Percentiles rank a stretch among this genome's conserved stretches.
Conservation (phyloP, 2,797 vertebrate species). For the Spizella passerina region DNA sequence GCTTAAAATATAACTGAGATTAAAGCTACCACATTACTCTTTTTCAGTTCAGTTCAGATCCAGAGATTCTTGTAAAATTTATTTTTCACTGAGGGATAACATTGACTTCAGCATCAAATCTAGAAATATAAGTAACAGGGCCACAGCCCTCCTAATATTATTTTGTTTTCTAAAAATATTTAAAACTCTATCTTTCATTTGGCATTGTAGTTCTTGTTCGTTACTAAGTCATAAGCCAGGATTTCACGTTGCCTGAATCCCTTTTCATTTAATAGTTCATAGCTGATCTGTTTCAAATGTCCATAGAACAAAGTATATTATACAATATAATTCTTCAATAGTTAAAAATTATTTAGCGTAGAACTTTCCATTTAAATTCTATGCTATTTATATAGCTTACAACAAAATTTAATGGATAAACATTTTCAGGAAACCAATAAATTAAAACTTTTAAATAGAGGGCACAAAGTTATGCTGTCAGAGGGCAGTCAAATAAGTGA, state of each 20-base stretch:
- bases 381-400: slow-evolving; percentile 61
- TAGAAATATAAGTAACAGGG: slow-evolving; percentile 53
- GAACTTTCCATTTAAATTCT: slow-evolving; percentile 51
- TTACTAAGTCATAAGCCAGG: slow-evolving; percentile 40
- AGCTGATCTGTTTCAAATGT: slow-evolving; percentile 46
- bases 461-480: slow-evolving; percentile 36
- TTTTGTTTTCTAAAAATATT: slow-evolving; percentile 58
- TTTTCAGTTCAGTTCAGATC: slow-evolving; percentile 11
- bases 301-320: slow-evolving; percentile 49
- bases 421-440: slow-evolving; percentile 62
- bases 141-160: slow-evolving; percentile 15
- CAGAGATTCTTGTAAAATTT: not conserved
- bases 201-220: slow-evolving; percentile 33
- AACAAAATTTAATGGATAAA: slow-evolving; percentile 50
- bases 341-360: slow-evolving; percentile 45
- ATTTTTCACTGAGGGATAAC: slow-evolving; percentile 49
- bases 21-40: slow-evolving; percentile 50
- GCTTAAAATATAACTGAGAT: slow-evolving; percentile 26
- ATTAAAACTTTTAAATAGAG: slow-evolving; percentile 63
- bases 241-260: slow-evolving; percentile 53
- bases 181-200: slow-evolving; percentile 62
- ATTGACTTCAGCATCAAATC: slow-evolving; percentile 44
- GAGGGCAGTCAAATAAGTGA: slow-evolving; percentile 47
- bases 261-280: slow-evolving; percentile 54
- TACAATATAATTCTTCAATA: slow-evolving; percentile 61